Evolutionary conservation across 2,113 vertebrate genomes (phyloP).

Genomic region (Xyrauchen texanus): DNA sequence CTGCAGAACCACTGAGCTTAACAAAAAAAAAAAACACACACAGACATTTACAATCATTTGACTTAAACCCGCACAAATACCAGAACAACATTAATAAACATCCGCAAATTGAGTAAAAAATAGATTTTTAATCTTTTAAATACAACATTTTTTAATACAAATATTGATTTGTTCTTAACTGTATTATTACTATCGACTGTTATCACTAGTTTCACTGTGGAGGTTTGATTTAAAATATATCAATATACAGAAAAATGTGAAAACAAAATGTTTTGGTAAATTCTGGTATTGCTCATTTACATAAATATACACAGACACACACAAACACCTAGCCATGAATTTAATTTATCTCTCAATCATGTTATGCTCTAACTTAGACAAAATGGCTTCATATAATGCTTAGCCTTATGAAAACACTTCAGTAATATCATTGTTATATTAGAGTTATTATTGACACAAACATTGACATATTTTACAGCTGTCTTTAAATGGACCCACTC

Average conservation of each 20-base stretch:
- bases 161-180: constrained; percentile 79
- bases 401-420: constrained; percentile 57
- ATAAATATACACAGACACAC: constrained; percentile 75
- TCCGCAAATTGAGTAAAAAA: constrained; percentile 83
- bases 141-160: constrained; percentile 81
- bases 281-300: constrained; percentile 83
- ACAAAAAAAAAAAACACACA: constrained; percentile 57
- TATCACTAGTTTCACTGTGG: constrained; percentile 71
- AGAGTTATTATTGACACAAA: constrained; percentile 56
- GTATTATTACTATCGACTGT: constrained; percentile 65
- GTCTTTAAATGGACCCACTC: constrained; percentile 54
- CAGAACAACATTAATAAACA: constrained; percentile 74
- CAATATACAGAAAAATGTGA: constrained; percentile 77
- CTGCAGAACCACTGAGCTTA: constrained; percentile 66
- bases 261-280: constrained; percentile 76
- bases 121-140: constrained; percentile 86
- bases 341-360: constrained; percentile 60
- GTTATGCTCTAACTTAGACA: constrained; percentile 59
- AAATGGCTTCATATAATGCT: constrained; percentile 54
- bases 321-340: constrained; percentile 72
- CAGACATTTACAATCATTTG: constrained; percentile 73
- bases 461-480: constrained; percentile 59
- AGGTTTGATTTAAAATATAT: constrained; percentile 77
- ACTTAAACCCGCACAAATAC: constrained; percentile 65
- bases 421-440: constrained; percentile 40